These are phyloP conservation scores for Selenia dentaria DNA, from an alignment of 2,888 invertebrate genomes.

Conservation along the genomic window DNA sequence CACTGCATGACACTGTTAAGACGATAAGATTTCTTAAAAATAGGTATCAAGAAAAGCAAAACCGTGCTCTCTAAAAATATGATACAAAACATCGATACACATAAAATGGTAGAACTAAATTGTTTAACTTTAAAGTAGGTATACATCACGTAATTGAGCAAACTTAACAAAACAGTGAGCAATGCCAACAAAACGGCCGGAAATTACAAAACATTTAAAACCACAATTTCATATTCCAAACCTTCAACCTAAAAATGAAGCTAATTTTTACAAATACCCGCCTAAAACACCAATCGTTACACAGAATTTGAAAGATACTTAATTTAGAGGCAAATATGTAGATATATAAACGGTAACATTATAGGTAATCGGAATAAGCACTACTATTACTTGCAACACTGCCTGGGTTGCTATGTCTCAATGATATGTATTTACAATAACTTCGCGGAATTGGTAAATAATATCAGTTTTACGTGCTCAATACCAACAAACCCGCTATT, in stretches of 20 bases:
- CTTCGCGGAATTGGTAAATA: constrained; percentile 47
- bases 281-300: constrained; percentile 18
- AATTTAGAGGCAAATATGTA: constrained; percentile 25
- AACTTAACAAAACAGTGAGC: constrained; percentile 82
- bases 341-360: constrained; percentile 39
- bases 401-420: constrained; percentile 52
- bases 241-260: constrained; percentile 10
- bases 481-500: background rate
- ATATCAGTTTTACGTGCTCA: constrained; percentile 33
- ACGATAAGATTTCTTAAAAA: constrained; percentile 63
- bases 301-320: constrained; percentile 26
- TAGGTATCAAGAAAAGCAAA: constrained; percentile 72
- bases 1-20: constrained; percentile 28
- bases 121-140: constrained; percentile 60
- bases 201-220: constrained; percentile 2
- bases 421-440: constrained; percentile 81
- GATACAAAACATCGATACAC: constrained; percentile 62
- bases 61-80: constrained; percentile 81
- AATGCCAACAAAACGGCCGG: constrained; percentile 61
- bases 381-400: constrained; percentile 55
- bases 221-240: constrained; percentile 23
- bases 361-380: constrained; percentile 28
- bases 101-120: constrained; percentile 59
- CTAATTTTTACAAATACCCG: constrained; percentile 16
- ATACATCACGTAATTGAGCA: constrained; percentile 78